phyloP scores from a whole-genome alignment of 2,113 vertebrate species.

The Aldabrachelys gigantea region DNA sequence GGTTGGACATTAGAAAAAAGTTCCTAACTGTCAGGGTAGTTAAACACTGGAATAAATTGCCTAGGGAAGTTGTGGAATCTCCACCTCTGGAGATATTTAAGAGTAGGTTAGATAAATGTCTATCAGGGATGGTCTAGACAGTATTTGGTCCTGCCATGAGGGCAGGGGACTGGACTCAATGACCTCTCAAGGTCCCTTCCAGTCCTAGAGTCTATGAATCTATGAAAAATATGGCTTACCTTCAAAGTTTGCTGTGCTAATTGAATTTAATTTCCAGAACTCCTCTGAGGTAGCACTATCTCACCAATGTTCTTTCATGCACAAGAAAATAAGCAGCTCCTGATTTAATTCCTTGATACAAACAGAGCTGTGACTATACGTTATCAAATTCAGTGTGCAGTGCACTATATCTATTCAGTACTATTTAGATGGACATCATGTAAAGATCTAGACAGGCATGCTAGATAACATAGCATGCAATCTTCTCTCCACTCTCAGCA shows the following conservation, averaged over 20 bases:
- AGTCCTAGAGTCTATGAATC: too few relatives aligned
- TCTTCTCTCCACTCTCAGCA: background rate
- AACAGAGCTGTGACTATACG: background rate
- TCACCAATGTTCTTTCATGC: background rate
- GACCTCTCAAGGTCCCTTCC: too few relatives aligned
- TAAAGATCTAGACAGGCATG: background rate
- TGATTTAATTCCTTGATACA: background rate
- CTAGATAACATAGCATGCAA: background rate
- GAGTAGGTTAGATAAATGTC: too few relatives aligned
- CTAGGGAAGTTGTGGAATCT: too few relatives aligned
- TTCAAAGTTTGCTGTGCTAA: background rate
- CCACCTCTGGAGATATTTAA: too few relatives aligned
- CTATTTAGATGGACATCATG: background rate
- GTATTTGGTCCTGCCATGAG: too few relatives aligned
- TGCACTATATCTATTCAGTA: background rate
- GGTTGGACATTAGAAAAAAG: too few relatives aligned
- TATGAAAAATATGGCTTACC: background rate
- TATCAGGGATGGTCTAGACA: too few relatives aligned
- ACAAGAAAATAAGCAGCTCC: background rate
- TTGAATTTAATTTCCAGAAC: background rate
- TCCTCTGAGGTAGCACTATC: background rate
- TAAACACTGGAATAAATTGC: too few relatives aligned
- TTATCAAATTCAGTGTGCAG: constrained; percentile 13
- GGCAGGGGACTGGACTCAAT: too few relatives aligned
- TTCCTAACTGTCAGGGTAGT: too few relatives aligned